Evolutionary conservation across 2,888 invertebrate species (phyloP).

Genomic region (Fabriciana adippe): DNA sequence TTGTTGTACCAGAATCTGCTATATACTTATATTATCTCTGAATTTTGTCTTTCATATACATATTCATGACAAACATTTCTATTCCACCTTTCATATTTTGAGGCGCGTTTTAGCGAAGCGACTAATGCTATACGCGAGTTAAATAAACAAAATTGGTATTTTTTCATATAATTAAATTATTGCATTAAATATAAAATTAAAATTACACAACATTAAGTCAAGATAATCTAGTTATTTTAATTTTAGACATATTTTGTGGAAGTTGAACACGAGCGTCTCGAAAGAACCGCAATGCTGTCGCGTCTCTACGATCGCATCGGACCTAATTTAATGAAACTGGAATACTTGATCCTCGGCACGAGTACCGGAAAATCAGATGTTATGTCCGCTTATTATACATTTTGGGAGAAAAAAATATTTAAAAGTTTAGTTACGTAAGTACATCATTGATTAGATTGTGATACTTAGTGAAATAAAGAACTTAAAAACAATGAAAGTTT

Average conservation of each 20-base stretch:
- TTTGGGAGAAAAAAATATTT: conserved; percentile 92
- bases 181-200: too few relatives aligned
- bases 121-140: too few relatives aligned
- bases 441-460: neutral
- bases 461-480: too few relatives aligned
- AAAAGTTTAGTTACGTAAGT: conserved; percentile 64
- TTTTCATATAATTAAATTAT: too few relatives aligned
- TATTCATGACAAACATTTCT: too few relatives aligned
- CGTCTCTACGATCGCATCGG: conserved; percentile 90
- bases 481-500: too few relatives aligned
- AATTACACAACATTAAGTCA: neutral
- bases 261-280: conserved; percentile 86
- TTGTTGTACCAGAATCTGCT: too few relatives aligned
- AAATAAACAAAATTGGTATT: too few relatives aligned
- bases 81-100: too few relatives aligned
- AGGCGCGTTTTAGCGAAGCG: too few relatives aligned
- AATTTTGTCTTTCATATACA: too few relatives aligned
- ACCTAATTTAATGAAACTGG: conserved; percentile 92
- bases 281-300: conserved; percentile 85
- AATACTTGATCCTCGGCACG: conserved; percentile 90
- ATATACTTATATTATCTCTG: too few relatives aligned
- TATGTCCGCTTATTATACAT: conserved; percentile 89
- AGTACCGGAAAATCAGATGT: conserved; percentile 88
- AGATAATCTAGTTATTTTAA: conserved; percentile 13
- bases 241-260: conserved; percentile 86